Conservation (phyloP, 2,797 vertebrate species). For the Macrochelys suwanniensis region DNA sequence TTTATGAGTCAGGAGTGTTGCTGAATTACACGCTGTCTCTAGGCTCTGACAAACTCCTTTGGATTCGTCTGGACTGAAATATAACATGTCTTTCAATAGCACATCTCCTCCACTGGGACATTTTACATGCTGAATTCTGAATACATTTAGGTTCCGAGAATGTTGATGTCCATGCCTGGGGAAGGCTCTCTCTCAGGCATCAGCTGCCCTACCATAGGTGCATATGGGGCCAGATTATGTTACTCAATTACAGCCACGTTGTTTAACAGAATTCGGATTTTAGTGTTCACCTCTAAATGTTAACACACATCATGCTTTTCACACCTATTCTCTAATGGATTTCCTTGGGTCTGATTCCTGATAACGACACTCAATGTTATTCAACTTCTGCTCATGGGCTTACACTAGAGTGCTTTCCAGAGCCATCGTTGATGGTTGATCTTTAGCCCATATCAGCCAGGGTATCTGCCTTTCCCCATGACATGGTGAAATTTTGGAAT, state of each 20-base stretch:
- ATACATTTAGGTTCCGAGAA: neutral
- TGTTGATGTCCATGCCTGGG: accelerated
- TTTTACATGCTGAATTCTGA: neutral
- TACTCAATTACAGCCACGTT: neutral
- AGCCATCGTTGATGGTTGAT: neutral
- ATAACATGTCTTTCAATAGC: neutral
- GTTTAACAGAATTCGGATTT: neutral
- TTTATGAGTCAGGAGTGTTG: neutral
- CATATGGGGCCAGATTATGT: accelerated
- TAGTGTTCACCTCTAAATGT: neutral
- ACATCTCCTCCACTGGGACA: neutral
- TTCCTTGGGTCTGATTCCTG: neutral
- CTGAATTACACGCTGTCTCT: neutral
- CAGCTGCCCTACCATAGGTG: neutral
- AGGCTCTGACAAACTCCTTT: neutral
- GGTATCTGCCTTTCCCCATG: neutral
- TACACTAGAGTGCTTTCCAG: neutral
- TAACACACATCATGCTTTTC: accelerated
- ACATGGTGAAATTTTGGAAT: neutral
- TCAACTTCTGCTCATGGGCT: neutral
- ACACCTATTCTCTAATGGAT: accelerated
- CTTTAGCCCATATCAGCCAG: neutral
- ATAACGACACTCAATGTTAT: neutral
- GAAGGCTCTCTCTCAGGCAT: neutral
- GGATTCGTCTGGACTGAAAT: neutral